Evolutionary conservation across 2,113 vertebrate species (phyloP).

Genomic region (Clarias batrachus): DNA sequence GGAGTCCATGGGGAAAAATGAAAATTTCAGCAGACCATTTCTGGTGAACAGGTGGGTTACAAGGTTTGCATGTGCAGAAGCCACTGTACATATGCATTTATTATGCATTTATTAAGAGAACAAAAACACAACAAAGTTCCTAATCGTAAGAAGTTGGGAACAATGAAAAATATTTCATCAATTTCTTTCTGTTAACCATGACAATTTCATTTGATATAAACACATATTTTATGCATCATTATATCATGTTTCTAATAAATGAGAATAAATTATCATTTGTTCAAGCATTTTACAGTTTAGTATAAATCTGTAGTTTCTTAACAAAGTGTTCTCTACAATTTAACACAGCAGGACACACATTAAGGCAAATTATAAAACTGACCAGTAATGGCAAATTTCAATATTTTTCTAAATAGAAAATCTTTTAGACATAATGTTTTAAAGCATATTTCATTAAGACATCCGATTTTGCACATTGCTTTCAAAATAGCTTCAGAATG

Average conservation of each 20-base stretch:
- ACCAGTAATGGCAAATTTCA: neutral
- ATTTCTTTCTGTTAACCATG: neutral
- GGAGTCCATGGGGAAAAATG: neutral
- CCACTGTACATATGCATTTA: neutral
- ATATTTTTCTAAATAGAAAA: constrained; percentile 1
- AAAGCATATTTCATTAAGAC: neutral
- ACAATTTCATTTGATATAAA: neutral
- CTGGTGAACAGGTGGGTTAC: neutral
- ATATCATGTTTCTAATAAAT: neutral
- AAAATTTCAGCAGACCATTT: neutral
- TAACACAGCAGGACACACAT: neutral
- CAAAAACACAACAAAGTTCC: neutral
- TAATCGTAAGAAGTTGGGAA: neutral
- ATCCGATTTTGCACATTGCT: neutral
- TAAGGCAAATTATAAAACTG: constrained; percentile 11
- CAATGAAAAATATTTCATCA: neutral
- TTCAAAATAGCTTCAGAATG: neutral
- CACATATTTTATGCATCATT: neutral
- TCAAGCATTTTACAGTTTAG: neutral
- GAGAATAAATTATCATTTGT: neutral
- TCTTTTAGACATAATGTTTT: constrained; percentile 11
- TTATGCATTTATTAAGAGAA: neutral
- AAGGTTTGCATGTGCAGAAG: neutral
- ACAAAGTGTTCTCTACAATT: neutral
- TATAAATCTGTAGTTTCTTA: neutral